Conservation (phyloP, 2,113 vertebrate species). For the Cygnus atratus region DNA sequence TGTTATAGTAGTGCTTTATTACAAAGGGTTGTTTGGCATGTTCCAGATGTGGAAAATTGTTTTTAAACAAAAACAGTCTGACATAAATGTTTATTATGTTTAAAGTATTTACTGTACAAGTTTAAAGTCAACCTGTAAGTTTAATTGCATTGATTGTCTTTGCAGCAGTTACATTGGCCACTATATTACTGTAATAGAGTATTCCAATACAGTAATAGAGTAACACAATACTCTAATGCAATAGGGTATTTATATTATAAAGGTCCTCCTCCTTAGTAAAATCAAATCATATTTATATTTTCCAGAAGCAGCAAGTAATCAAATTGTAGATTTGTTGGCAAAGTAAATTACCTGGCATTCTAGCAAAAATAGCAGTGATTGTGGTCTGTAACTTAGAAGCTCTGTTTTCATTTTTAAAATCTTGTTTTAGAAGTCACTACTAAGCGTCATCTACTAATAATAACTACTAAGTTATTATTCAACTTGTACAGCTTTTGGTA, state of each 20-base stretch:
- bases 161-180: not conserved
- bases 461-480: not conserved
- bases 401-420: not conserved
- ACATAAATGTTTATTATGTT: not conserved
- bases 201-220: not conserved
- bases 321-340: not conserved
- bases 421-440: not conserved
- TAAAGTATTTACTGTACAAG: not conserved
- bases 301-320: slow-evolving; percentile 28
- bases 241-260: not conserved
- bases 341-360: not conserved
- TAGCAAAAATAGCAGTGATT: not conserved
- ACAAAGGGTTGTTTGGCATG: not conserved
- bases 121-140: not conserved
- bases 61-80: not conserved
- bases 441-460: not conserved
- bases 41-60: not conserved
- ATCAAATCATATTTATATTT: slow-evolving; percentile 8
- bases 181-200: not conserved
- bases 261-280: not conserved
- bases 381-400: not conserved
- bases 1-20: not conserved
- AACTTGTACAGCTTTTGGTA: not conserved
- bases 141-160: not conserved
- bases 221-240: too few relatives aligned